Percentiles rank a stretch among this genome's conserved stretches.
phyloP scores from a whole-genome alignment of 92 coral and sea anemone genomes.

The Scolanthus callimorphus region DNA sequence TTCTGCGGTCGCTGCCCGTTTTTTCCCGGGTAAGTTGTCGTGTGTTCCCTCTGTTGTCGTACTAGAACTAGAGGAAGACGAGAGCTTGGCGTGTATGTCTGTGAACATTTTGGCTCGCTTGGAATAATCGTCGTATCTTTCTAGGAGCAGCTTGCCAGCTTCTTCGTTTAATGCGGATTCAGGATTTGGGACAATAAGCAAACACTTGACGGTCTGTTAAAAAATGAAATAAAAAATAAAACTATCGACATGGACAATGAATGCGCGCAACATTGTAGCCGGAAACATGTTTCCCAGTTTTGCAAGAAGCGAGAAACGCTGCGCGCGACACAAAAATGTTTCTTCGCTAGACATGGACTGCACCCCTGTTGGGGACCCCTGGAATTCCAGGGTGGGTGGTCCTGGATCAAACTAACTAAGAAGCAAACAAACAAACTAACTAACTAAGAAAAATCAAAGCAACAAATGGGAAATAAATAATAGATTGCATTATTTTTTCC shows the following conservation, averaged over 20 bases:
- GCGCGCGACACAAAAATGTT: no score
- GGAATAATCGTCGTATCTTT: conserved; percentile 93
- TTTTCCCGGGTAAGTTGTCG: conserved; percentile 75
- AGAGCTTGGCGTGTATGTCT: conserved; percentile 87
- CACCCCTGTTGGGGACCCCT: no score
- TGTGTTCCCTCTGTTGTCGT: conserved; percentile 39
- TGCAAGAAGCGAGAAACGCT: no score
- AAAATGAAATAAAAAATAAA: conserved; percentile 7
- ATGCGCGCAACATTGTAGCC: neutral
- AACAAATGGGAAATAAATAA: no score
- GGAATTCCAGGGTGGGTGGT: no score
- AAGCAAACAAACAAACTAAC: no score
- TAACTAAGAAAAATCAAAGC: no score
- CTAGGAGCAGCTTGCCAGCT: conserved; percentile 94
- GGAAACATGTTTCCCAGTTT: no score
- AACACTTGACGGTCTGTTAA: conserved; percentile 88
- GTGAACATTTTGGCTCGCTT: conserved; percentile 95
- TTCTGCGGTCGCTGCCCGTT: conserved; percentile 75
- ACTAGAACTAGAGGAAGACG: conserved; percentile 34
- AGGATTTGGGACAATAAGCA: conserved; percentile 95
- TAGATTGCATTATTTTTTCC: no score
- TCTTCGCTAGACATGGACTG: no score
- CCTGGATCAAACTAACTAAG: no score
- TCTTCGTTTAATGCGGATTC: conserved; percentile 98
- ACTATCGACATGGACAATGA: neutral